Evolutionary conservation across 2,797 vertebrate genomes (phyloP), one percentile per base, ranked within the genome.

Genomic region (Aphelocoma californica): DNA sequence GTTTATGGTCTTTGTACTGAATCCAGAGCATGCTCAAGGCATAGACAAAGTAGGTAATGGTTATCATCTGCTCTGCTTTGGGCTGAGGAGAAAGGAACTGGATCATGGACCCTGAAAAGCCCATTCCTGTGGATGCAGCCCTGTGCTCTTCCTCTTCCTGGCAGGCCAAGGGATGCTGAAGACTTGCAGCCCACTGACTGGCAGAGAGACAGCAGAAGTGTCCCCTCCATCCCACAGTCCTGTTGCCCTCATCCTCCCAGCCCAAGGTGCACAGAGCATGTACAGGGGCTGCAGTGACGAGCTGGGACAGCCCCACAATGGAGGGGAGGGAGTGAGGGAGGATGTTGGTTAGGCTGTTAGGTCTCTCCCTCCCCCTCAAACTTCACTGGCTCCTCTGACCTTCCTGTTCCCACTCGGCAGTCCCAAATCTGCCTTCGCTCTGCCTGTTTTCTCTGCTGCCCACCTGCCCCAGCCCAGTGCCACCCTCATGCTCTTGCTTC

Each of bases 291-390:
- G 50, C 78, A 38, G 20, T 2, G 1, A 9, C 23, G 13, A 40
- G 32, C 3, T 3, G 17, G 34, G 47, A 69, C n/a, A 74, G 36
- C 8, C 73, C 18, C 14, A 8, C 0, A 0, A 2, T 2, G 31
- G 38, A 69, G 6, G 7, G 7, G 13, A 16, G 8, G 38, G 4
- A 57, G 21, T 9, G 14, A 45, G 56, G 19, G 5, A 78, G 26
- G 18, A 17, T 70, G 18, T 19, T 72, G 40, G 21, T 65, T 18
- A 38, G 26, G 26, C 21, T 69, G 12, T 61, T 13, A 6, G 54
- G 7, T 4, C 8, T 84, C 19, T 64, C 3, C 15, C 14, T 28
- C 9, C 38, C 75, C 36, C n/a, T 91, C 31, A 65, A 40, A 44
- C 26, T 8, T 62, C 50, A n/a, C 21, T 1, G 1, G 13, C 18